A percentile compares a stretch with the other conserved stretches of the same genome.
Conservation (phyloP, 2,797 vertebrate genomes). For the Pangasius mekongensis region DNA sequence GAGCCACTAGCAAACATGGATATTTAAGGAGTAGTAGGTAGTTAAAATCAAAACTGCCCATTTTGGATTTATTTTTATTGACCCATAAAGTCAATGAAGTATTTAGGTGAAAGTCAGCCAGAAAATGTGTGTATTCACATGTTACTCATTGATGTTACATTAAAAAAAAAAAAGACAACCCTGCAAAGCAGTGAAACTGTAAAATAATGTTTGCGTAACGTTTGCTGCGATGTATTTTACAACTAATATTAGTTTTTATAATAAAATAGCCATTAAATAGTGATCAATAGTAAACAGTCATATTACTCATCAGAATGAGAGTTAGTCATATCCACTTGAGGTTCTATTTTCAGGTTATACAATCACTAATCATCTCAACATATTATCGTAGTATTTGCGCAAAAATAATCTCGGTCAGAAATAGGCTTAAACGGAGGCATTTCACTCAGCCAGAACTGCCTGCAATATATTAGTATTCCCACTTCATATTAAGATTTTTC, state of each 20-base stretch:
- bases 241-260: background rate
- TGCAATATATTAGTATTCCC: background rate
- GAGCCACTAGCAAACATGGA: background rate
- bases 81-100: background rate
- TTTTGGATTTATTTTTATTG: background rate
- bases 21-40: background rate
- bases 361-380: background rate
- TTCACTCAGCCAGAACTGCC: background rate
- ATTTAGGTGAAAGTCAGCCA: background rate
- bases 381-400: background rate
- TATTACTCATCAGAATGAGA: background rate
- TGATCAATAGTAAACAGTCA: background rate
- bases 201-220: background rate
- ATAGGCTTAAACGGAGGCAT: no score
- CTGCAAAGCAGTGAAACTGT: constrained; percentile 21
- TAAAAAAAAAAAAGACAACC: background rate
- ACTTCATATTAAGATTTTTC: background rate
- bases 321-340: background rate
- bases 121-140: background rate
- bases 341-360: background rate
- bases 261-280: background rate
- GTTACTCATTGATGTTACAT: background rate
- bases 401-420: background rate
- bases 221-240: background rate
- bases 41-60: background rate